Evolutionary conservation across 2,888 invertebrate genomes (phyloP), one percentile per base, ranked within the genome.

Genomic region (Digitonthophagus gazella): DNA sequence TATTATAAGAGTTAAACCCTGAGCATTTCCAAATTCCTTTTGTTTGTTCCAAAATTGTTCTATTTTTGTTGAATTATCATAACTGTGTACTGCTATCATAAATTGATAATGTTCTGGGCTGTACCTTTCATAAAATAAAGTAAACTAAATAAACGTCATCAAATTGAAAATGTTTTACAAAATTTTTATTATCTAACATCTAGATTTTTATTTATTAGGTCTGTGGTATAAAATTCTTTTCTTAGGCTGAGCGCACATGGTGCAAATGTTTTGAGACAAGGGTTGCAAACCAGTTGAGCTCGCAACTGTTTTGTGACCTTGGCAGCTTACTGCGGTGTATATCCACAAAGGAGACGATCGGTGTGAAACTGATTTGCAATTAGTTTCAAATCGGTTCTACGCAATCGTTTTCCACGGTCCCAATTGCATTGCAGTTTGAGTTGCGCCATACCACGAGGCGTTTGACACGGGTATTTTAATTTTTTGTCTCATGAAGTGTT

Each of bases 81-180:
- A 97, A 0, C 95, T 96, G 81, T 96, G 96, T 0, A 93, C 90
- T 3, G 94, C 93, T 72, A 96, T 90, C 1, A 92, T 89, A 79
- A 90, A 88, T 65, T 86, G 86, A 78, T 92, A 94, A 76, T 82
- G 82, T 73, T 80, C 80, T 16, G 74, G 74, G 18, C 82, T 84
- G 77, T 93, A 94, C 20, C 82, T 80, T 75, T 91, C 91, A 77
- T 90, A 90, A 77, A 93, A 90, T 80, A 93, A 95, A 81, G 93
- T 86, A 81, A 97, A 94, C 95, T 64, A 97, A 80, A 79, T 91
- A 96, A 70, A 97, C 89, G 79, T 97, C 97, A 82, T 97, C 97
- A 80, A 97, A 97, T 71, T 90, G 87, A 76, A 97, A 95, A 78
- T 92, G 90, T 78, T 93, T 90, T 0, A 93, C 92, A 76, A 90